Base-by-base conservation (phyloP, 2,888 invertebrate species). In the Oeneis ivallda region DNA sequence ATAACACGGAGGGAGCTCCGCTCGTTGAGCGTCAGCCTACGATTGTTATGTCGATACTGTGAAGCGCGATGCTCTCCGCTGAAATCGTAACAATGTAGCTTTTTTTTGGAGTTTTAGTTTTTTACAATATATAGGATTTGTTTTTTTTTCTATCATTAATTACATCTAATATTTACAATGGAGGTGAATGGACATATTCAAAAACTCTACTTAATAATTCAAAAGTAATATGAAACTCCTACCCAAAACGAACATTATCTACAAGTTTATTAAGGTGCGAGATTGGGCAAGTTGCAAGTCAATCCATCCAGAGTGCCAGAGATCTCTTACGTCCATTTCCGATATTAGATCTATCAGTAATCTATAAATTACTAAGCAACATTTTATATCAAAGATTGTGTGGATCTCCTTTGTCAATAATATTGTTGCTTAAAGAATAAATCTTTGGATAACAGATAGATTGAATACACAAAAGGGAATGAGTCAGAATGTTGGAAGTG, bases 41-140 rank as follows among this genome's bases (percentile, higher is more conserved):
- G 76, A 85, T 85, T 85, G 87, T 88, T 83, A 86, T 78, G 75
- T 80, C 80, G 79, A 79, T 79, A 76, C 74, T 81, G 80, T 80
- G 70, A 82, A 86, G 84, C 86, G 79, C 78, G 79, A 80, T 80
- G 82, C 83, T 82, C 84, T 82, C 84, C 80, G 81, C 80, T 83
- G 80, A 80, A 84, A 84, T 84, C 83, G 81, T 85, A 89, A 88
- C 89, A 86, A 89, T 86, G 85, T 87, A 89, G 90, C 89, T 89
- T 91, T 90, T n/a, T 91, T 91, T 90, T 89, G 87, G 83, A 89
- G 85, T 90, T 91, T 89, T 84, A 83, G 74, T 91, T 92, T 81
- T 92, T 89, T 91, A 92, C 91, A 92, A 92, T 92, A 92, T 92
- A 92, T 91, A 90, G 89, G 89, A 90, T 92, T 89, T 88, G 81